Evolutionary conservation across 2,888 invertebrate species (phyloP).

Genomic region (Coronaproctus castanopsis): DNA sequence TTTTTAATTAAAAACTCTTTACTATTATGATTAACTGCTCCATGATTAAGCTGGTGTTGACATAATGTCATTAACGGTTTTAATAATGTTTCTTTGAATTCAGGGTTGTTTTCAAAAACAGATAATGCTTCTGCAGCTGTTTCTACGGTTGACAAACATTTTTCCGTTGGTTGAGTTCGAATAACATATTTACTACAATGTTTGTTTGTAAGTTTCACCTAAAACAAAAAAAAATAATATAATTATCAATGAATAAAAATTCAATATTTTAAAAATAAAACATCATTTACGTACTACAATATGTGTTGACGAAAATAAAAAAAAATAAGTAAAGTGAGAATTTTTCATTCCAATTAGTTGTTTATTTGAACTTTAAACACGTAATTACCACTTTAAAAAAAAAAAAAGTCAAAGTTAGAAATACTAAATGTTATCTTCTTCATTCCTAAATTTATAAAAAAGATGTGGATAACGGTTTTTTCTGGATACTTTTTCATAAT

Average conservation of each 20-base stretch:
- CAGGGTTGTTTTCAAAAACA: constrained; percentile 46
- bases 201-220: constrained; percentile 53
- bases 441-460: no score
- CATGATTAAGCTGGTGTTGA: constrained; percentile 68
- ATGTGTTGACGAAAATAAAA: no score
- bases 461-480: no score
- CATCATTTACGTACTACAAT: no score
- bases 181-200: constrained; percentile 72
- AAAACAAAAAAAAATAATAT: not conserved
- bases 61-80: constrained; percentile 66
- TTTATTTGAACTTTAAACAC: no score
- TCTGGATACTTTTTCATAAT: no score
- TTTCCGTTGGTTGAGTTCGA: constrained; percentile 79
- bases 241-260: not conserved
- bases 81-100: constrained; percentile 44
- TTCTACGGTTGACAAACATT: constrained; percentile 75
- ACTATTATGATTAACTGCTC: constrained; percentile 81
- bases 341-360: no score
- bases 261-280: not conserved
- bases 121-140: constrained; percentile 61
- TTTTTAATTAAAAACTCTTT: constrained; percentile 70
- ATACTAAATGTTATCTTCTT: no score
- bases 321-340: no score
- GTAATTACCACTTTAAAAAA: no score
- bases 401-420: no score